Evolutionary conservation across 1,140 invertebrate species (phyloP).

Genomic region (Atta cephalotes): DNA sequence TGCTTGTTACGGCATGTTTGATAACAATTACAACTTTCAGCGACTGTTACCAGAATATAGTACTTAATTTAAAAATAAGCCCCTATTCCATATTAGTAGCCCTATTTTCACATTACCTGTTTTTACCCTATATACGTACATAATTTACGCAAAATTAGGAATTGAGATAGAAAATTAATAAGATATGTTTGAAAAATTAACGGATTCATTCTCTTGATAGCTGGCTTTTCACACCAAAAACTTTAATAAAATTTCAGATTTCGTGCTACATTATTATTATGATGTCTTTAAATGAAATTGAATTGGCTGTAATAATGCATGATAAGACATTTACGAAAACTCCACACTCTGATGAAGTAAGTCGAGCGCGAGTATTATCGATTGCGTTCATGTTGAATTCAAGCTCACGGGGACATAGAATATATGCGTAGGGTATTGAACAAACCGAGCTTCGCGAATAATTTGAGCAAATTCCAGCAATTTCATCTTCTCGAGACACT

Average conservation of each 20-base stretch:
- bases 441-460: slow-evolving; percentile 1
- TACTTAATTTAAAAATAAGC: too few relatives aligned
- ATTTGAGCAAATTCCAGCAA: slow-evolving; percentile 39
- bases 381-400: slow-evolving; percentile 27
- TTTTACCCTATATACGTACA: background rate
- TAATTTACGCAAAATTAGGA: slow-evolving; percentile 1
- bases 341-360: background rate
- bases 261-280: background rate
- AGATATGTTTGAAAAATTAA: background rate
- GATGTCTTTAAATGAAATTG: background rate
- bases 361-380: slow-evolving; percentile 30
- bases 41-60: too few relatives aligned
- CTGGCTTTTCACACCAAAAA: background rate
- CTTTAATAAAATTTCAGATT: background rate
- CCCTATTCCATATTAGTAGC: too few relatives aligned
- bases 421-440: slow-evolving; percentile 27
- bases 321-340: slow-evolving; percentile 27
- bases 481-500: slow-evolving; percentile 26
- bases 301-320: slow-evolving; percentile 25
- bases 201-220: background rate
- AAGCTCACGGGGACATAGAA: background rate
- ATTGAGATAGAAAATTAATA: background rate
- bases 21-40: too few relatives aligned
- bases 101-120: too few relatives aligned
- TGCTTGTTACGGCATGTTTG: too few relatives aligned